Conservation (phyloP, 2,888 invertebrate species). For the Panorpa germanica region DNA sequence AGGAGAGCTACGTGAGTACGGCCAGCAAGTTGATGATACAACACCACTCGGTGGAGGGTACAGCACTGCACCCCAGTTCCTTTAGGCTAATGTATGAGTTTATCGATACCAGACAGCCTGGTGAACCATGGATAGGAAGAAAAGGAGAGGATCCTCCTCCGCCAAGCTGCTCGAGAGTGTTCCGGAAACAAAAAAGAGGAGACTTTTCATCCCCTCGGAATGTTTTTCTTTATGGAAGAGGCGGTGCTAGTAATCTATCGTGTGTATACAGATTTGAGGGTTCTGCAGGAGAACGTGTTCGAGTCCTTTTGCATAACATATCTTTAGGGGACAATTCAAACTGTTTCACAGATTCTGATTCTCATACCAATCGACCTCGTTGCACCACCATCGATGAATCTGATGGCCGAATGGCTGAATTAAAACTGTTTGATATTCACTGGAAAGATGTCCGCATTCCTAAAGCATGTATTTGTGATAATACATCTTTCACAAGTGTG, state of each 20-base stretch:
- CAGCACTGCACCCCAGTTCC: constrained; percentile 58
- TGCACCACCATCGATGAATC: constrained; percentile 25
- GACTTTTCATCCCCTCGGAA: constrained; percentile 48
- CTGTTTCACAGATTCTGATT: constrained; percentile 51
- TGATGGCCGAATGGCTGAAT: constrained; percentile 27
- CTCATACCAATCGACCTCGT: constrained; percentile 47
- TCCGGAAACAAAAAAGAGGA: constrained; percentile 39
- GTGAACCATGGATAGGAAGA: constrained; percentile 36
- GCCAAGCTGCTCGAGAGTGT: constrained; percentile 37
- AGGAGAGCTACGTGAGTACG: constrained; percentile 60
- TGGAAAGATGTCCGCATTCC: constrained; percentile 48
- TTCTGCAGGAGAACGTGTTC: constrained; percentile 40
- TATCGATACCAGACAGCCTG: constrained; percentile 60
- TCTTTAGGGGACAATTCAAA: constrained; percentile 46
- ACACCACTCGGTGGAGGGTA: constrained; percentile 46
- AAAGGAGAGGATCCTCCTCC: constrained; percentile 26
- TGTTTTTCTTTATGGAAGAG: constrained; percentile 67
- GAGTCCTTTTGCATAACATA: constrained; percentile 46
- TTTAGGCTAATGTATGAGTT: constrained; percentile 65
- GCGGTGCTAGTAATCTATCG: constrained; percentile 55
- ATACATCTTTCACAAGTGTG: constrained; percentile 32
- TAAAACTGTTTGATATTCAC: constrained; percentile 43
- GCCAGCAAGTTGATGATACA: constrained; percentile 25
- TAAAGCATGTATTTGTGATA: constrained; percentile 65
- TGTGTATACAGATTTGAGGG: constrained; percentile 63